phyloP scores from a whole-genome alignment of 2,888 invertebrate species.

The Drosophila lacicola region DNA sequence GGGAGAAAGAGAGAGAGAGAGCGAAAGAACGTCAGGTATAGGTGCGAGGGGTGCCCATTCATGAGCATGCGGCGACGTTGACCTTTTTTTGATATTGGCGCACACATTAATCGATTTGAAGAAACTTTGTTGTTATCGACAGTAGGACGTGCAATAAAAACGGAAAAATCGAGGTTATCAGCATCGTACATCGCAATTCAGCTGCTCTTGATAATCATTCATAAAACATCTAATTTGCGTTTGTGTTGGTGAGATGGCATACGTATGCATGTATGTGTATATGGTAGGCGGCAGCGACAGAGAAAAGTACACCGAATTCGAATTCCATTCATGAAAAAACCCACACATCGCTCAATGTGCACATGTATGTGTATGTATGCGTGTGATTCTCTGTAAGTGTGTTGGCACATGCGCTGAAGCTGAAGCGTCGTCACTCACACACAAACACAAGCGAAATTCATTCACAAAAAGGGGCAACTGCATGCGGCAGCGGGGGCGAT shows the following conservation, averaged over 20 bases:
- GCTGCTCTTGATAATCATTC: slow-evolving; percentile 73
- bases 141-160: slow-evolving; percentile 22
- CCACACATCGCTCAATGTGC: slow-evolving; percentile 70
- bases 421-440: slow-evolving; percentile 58
- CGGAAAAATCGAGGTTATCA: slow-evolving; percentile 60
- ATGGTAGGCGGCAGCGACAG: slow-evolving; percentile 61
- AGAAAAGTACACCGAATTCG: slow-evolving; percentile 81
- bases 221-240: slow-evolving; percentile 66
- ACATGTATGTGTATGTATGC: slow-evolving; percentile 28
- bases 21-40: slow-evolving; percentile 19
- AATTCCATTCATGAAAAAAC: slow-evolving; percentile 82
- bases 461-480: slow-evolving; percentile 78
- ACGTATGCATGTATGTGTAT: slow-evolving; percentile 19
- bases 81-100: slow-evolving; percentile 69
- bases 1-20: slow-evolving; percentile 1
- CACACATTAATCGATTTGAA: slow-evolving; percentile 60
- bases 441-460: slow-evolving; percentile 63
- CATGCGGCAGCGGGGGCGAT: slow-evolving; percentile 64
- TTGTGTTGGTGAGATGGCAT: slow-evolving; percentile 39
- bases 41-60: slow-evolving; percentile 46
- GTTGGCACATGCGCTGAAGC: slow-evolving; percentile 71
- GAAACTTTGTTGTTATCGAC: slow-evolving; percentile 46
- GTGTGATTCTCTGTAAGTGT: slow-evolving; percentile 37
- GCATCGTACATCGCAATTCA: slow-evolving; percentile 44
- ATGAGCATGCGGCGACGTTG: slow-evolving; percentile 54